These are phyloP conservation scores for Ceratothoa steindachneri DNA, from an alignment of 2,888 invertebrate species.

Conservation along the genomic window DNA sequence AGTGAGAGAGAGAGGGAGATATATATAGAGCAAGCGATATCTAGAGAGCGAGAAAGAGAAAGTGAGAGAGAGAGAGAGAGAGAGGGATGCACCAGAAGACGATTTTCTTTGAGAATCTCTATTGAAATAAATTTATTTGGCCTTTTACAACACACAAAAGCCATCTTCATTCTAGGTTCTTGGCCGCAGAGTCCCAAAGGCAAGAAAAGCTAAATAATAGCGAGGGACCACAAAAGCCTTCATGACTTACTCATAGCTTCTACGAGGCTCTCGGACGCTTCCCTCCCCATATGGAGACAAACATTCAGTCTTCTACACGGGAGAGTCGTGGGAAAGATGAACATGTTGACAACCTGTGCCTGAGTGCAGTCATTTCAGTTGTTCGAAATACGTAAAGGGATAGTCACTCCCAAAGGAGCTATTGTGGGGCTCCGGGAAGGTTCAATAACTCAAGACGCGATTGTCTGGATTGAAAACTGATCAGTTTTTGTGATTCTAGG, in stretches of 20 bases:
- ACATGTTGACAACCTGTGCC: neutral
- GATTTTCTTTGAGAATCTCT: neutral
- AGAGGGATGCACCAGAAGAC: neutral
- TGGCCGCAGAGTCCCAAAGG: neutral
- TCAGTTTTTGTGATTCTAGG: too few species aligned
- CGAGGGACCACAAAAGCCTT: neutral
- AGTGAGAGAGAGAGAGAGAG: neutral
- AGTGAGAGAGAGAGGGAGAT: too few species aligned
- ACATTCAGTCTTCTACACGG: neutral
- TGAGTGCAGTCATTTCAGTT: neutral
- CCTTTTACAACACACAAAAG: neutral
- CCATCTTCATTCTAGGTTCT: neutral
- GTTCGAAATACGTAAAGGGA: neutral
- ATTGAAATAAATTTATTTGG: neutral
- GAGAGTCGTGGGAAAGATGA: neutral
- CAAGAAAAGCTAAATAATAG: neutral
- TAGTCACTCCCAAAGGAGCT: too few species aligned
- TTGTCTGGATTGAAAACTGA: too few species aligned
- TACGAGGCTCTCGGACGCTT: neutral
- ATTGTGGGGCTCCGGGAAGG: too few species aligned
- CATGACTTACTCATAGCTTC: neutral
- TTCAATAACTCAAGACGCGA: too few species aligned
- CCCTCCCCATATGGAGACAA: neutral
- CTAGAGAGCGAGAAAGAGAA: neutral
- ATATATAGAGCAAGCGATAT: too few species aligned